Base-by-base conservation (phyloP, 2,113 vertebrate species). In the Rhagologus leucostigma region DNA sequence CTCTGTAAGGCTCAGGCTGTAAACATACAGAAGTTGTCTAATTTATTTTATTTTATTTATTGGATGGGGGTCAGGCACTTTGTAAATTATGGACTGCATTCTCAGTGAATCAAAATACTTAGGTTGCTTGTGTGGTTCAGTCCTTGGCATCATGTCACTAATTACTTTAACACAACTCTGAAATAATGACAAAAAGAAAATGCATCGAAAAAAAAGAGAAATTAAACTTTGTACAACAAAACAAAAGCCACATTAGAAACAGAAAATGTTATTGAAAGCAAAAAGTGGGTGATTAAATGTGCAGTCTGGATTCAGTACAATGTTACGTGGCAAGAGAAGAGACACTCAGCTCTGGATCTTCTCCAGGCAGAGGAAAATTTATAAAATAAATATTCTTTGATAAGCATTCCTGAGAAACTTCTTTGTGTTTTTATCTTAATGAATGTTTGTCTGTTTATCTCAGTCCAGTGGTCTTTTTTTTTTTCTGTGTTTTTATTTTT, bases 61-160 rank as follows among this genome's bases (percentile, higher is more conserved):
- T 93, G 89, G 92, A 86, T 29, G 62, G 42, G 56, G 60, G 78
- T 89, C 85, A 93, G 55, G 89, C 82, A 88, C 89, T 96, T 90
- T 86, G 81, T 96, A 96, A 97, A 94, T 96, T 95, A 92, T 91
- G 79, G 60, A 57, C 84, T 97, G 87, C 42, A 44, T 95, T 97
- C 89, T 84, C 83, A 94, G 95, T 94, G 87, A 97, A 96, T 97
- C 96, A 94, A 96, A 98, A 97, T 96, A 91, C 94, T 98, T 96
- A 90, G 89, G 91, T 97, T 97, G 79, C 91, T 97, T 93, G 90
- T 93, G 95, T 96, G 77, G 84, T 93, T 97, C 57, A 87, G 91
- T 90, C 92, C n/a, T 98, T 98, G 98, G 96, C 97, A 87, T 91
- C 18, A 27, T 81, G 95, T 97, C 96, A 96, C 96, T 98, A 97